Percentiles rank a stretch among this genome's conserved stretches.
phyloP scores from a whole-genome alignment of 2,113 vertebrate genomes.

The Trogon melanurus region DNA sequence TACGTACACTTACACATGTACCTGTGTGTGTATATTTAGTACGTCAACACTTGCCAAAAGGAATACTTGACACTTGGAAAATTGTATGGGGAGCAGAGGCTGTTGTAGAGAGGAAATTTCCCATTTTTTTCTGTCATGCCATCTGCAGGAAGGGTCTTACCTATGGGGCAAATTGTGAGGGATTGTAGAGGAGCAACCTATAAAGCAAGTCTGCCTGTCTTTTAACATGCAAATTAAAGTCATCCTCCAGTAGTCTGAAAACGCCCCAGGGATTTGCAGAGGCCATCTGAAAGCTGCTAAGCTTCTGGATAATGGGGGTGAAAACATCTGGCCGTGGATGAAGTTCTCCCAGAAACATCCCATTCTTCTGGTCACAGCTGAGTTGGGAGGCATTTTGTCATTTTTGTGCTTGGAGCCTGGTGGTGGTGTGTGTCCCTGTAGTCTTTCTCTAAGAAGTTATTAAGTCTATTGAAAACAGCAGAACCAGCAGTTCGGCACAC shows the following conservation, averaged over 20 bases:
- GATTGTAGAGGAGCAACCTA: conserved; percentile 65
- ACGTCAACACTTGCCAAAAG: conserved; percentile 48
- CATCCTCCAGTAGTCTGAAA: conserved; percentile 82
- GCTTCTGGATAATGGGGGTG: conserved; percentile 46
- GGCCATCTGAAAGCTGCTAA: conserved; percentile 69
- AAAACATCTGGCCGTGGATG: conserved; percentile 76
- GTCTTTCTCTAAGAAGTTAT: not conserved
- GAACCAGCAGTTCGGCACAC: not conserved
- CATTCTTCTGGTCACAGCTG: not conserved
- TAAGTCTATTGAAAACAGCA: not conserved
- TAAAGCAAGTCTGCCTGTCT: conserved; percentile 78
- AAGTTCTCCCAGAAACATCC: conserved; percentile 72
- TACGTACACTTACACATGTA: not conserved
- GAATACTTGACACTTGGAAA: conserved; percentile 30
- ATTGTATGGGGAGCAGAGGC: conserved; percentile 55
- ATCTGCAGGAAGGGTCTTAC: conserved; percentile 61
- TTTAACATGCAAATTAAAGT: conserved; percentile 85
- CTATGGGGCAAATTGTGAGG: conserved; percentile 24
- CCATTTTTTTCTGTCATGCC: not conserved
- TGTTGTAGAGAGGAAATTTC: conserved; percentile 62
- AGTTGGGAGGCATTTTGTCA: conserved; percentile 16
- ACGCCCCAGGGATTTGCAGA: conserved; percentile 70
- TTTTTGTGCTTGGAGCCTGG: not conserved
- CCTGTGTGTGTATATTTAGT: not conserved
- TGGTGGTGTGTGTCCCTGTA: not conserved